These are phyloP conservation scores for Argyresthia albistria DNA, from an alignment of 2,888 invertebrate genomes.

Conservation along the genomic window DNA sequence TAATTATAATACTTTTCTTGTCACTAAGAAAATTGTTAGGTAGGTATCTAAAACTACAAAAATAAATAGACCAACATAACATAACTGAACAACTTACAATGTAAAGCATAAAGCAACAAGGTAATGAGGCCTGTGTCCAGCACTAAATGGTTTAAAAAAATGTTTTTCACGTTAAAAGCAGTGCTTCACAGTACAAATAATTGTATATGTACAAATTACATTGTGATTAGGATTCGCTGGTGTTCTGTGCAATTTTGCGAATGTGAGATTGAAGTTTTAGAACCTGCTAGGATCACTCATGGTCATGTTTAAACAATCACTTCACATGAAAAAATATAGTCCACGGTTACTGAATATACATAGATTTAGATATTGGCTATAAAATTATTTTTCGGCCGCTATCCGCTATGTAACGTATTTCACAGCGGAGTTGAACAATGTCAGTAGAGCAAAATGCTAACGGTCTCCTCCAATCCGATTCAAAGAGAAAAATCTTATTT, in stretches of 20 bases:
- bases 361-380: too few species aligned
- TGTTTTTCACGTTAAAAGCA: conserved; percentile 45
- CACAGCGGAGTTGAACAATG: too few species aligned
- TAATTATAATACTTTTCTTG: too few species aligned
- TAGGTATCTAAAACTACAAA: too few species aligned
- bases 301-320: conserved; percentile 22
- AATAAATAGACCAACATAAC: too few species aligned
- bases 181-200: conserved; percentile 43
- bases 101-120: conserved; percentile 16
- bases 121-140: conserved; percentile 10
- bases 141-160: neutral
- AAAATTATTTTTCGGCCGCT: too few species aligned
- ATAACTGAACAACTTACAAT: conserved; percentile 10
- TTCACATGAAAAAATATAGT: neutral
- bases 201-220: conserved; percentile 45
- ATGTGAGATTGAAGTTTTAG: conserved; percentile 47
- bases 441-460: too few species aligned
- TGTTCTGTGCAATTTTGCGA: conserved; percentile 57
- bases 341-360: too few species aligned
- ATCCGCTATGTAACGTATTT: too few species aligned
- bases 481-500: too few species aligned
- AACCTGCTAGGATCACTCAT: conserved; percentile 52
- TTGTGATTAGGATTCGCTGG: conserved; percentile 58
- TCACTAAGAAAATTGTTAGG: too few species aligned
- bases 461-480: too few species aligned